Conservation (phyloP, 1,140 invertebrate genomes). For the Drosophila persimilis region DNA sequence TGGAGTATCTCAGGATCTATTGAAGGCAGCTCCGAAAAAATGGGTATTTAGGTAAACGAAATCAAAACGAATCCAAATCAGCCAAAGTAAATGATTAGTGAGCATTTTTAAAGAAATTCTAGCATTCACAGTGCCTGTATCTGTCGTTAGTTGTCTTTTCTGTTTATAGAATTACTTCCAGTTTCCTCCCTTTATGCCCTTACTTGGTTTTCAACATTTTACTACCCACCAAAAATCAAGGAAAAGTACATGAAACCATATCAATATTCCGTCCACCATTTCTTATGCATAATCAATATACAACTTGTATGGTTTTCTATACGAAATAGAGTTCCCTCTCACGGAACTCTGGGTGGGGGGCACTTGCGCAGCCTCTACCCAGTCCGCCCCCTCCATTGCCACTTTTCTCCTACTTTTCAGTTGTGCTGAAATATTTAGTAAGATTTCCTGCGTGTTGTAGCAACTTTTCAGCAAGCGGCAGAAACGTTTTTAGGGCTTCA, state of each 20-base stretch:
- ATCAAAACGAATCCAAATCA: background rate
- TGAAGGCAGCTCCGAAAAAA: no score
- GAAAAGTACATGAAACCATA: no score
- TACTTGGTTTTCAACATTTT: background rate
- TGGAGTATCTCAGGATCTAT: no score
- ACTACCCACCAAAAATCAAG: conserved; percentile 2
- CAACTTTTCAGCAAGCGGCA: conserved; percentile 59
- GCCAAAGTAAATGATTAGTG: background rate
- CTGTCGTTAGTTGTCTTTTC: no score
- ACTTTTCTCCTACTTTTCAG: conserved; percentile 19
- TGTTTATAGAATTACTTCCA: no score
- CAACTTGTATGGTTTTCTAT: conserved; percentile 48
- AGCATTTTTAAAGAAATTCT: background rate
- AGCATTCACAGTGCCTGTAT: background rate
- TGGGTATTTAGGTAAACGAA: no score
- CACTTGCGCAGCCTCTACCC: background rate
- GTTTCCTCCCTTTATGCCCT: no score
- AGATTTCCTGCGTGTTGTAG: conserved; percentile 64
- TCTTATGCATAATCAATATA: conserved; percentile 11
- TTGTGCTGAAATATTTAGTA: conserved; percentile 73
- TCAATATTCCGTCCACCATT: no score
- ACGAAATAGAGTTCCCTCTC: conserved; percentile 15
- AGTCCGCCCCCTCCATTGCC: no score
- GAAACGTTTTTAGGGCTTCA: conserved; percentile 55
- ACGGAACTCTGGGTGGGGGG: background rate